phyloP scores from a whole-genome alignment of 2,113 vertebrate species.

The Catharus fuscescens region DNA sequence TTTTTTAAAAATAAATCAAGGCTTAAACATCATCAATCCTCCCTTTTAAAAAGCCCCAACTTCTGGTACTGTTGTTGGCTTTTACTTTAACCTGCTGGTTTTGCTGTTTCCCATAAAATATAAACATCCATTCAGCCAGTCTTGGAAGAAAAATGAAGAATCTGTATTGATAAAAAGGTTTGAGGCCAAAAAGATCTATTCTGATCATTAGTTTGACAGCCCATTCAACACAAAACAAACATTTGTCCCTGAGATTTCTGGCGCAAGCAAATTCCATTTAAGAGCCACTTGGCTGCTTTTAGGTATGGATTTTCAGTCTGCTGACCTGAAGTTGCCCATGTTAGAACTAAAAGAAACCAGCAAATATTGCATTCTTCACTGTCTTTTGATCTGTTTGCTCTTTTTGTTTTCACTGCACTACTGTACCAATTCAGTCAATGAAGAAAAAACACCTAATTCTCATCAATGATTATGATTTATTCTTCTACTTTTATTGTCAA shows the following conservation, averaged over 20 bases:
- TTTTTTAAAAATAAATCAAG: background rate
- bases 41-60: background rate
- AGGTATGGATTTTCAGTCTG: background rate
- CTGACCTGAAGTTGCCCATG: background rate
- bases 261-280: background rate
- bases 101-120: background rate
- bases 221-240: background rate
- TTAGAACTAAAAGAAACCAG: background rate
- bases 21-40: background rate
- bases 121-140: background rate
- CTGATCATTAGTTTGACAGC: background rate
- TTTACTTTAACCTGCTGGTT: background rate
- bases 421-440: background rate
- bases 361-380: background rate
- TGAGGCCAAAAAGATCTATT: background rate
- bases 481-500: background rate
- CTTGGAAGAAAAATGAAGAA: background rate
- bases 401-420: background rate
- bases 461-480: background rate
- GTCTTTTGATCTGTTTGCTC: background rate
- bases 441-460: background rate
- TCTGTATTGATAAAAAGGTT: background rate
- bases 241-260: background rate
- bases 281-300: background rate
- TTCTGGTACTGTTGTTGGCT: background rate